phyloP scores from a whole-genome alignment of 1,140 invertebrate genomes.

The Pentalonia nigronervosa region DNA sequence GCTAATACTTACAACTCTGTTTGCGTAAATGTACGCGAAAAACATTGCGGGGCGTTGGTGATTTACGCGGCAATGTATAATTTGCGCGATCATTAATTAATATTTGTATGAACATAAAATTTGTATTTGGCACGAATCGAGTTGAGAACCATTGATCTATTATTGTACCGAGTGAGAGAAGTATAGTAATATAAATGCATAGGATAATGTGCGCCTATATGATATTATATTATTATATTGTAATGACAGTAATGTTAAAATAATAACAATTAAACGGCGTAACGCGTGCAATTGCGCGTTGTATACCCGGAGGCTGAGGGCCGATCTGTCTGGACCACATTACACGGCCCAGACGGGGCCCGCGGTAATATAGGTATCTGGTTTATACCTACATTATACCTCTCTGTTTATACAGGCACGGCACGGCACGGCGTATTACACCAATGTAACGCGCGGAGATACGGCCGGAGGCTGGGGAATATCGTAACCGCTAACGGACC shows the following conservation, averaged over 20 bases:
- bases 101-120: background rate
- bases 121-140: background rate
- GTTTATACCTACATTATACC: background rate
- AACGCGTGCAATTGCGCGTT: background rate
- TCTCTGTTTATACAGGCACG: background rate
- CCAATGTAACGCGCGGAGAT: background rate
- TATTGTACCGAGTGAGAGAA: background rate
- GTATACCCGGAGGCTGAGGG: background rate
- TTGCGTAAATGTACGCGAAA: too few relatives aligned
- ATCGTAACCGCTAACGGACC: slow-evolving; percentile 6
- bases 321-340: background rate
- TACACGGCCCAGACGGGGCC: background rate
- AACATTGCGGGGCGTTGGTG: too few relatives aligned
- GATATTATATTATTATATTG: background rate
- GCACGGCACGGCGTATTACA: background rate
- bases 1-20: too few relatives aligned
- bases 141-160: background rate
- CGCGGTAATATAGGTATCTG: background rate
- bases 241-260: background rate
- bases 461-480: background rate
- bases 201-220: too few relatives aligned
- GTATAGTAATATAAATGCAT: background rate
- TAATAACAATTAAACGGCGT: background rate
- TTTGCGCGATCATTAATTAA: background rate
- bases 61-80: background rate